phyloP scores from a whole-genome alignment of 2,113 vertebrate genomes.

The Origma solitaria region DNA sequence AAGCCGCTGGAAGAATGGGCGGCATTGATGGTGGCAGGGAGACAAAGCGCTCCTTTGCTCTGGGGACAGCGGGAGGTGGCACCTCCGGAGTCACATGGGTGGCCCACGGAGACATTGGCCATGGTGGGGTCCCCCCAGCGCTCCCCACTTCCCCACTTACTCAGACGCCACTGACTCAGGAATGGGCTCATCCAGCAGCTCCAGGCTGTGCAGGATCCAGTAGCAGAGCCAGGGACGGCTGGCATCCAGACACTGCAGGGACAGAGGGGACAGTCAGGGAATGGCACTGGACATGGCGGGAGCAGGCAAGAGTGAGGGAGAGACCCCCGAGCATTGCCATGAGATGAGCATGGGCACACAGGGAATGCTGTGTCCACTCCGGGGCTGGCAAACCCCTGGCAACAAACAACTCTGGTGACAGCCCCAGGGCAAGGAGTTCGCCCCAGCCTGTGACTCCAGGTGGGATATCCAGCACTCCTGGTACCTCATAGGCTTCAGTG shows the following conservation, averaged over 20 bases:
- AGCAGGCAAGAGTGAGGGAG: not conserved
- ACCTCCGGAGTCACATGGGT: not conserved
- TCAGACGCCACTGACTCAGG: constrained; percentile 83
- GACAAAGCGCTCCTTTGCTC: constrained; percentile 68
- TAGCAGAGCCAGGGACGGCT: constrained; percentile 98
- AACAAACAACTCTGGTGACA: not conserved
- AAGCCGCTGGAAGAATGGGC: constrained; percentile 61
- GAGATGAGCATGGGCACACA: not conserved
- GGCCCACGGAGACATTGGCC: not conserved
- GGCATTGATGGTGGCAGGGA: constrained; percentile 60
- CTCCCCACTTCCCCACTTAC: constrained; percentile 78
- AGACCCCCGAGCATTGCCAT: not conserved
- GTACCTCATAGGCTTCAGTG: constrained; percentile 93
- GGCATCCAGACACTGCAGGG: constrained; percentile 88
- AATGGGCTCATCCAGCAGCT: constrained; percentile 88
- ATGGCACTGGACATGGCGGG: not conserved
- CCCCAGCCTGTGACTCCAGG: not conserved
- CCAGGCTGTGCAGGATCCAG: constrained; percentile 97
- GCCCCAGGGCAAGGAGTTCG: not conserved
- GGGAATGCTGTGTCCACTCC: not conserved
- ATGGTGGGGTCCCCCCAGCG: not conserved
- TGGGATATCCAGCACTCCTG: rapidly evolving
- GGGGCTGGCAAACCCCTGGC: rapidly evolving
- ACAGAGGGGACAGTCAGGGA: constrained; percentile 12
- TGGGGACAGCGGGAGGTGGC: constrained; percentile 12